A percentile compares a stretch with the other conserved stretches of the same genome.
phyloP scores from a whole-genome alignment of 2,113 vertebrate genomes.

The Catharus bicknelli region DNA sequence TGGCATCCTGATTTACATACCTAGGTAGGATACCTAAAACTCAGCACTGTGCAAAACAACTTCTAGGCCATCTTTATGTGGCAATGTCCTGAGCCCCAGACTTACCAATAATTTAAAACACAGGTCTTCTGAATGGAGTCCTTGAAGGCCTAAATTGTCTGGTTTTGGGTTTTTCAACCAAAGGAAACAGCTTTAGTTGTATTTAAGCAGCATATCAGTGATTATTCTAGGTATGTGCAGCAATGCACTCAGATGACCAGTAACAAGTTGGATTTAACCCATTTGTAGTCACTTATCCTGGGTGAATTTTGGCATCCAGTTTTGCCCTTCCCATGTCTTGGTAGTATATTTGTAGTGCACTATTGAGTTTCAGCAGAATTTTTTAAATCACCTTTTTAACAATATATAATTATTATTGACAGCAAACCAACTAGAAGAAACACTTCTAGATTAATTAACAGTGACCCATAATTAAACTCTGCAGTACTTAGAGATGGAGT shows the following conservation, averaged over 20 bases:
- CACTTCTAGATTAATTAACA: slow-evolving; percentile 65
- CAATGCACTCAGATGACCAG: not conserved
- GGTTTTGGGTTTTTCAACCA: not conserved
- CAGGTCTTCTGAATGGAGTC: not conserved
- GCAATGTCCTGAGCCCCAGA: not conserved
- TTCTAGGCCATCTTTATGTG: not conserved
- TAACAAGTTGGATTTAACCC: not conserved
- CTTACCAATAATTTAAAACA: not conserved
- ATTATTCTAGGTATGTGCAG: not conserved
- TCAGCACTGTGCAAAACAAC: not conserved
- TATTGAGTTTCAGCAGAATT: slow-evolving; percentile 23
- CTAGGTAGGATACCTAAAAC: not conserved
- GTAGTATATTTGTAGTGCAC: not conserved
- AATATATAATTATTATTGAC: slow-evolving; percentile 62
- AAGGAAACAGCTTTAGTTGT: not conserved
- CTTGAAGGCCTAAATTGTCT: not conserved
- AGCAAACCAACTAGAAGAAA: slow-evolving; percentile 43
- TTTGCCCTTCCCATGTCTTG: not conserved
- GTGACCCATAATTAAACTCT: slow-evolving; percentile 70
- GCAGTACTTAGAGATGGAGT: slow-evolving; percentile 49
- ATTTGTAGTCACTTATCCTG: not conserved
- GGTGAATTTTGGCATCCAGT: not conserved
- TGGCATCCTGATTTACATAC: not conserved
- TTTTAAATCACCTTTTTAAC: slow-evolving; percentile 39
- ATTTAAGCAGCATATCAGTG: not conserved